Percentiles rank a stretch among this genome's conserved stretches.
These are phyloP conservation scores for Drosophila repleta DNA, from an alignment of 1,140 invertebrate genomes.

Conservation along the genomic window DNA sequence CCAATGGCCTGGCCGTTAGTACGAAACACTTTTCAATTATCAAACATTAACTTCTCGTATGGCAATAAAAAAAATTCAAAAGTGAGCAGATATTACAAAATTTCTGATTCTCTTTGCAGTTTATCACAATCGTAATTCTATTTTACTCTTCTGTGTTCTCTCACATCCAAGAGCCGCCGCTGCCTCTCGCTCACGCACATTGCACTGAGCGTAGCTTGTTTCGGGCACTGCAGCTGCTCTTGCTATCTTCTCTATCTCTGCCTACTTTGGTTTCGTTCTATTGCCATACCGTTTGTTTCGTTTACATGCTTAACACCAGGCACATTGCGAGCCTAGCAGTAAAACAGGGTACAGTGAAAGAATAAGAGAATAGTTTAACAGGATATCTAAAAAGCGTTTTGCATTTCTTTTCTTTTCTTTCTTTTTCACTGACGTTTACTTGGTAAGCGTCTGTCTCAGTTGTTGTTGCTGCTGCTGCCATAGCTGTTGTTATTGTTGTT, in stretches of 20 bases:
- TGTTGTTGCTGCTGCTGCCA: constrained; percentile 43
- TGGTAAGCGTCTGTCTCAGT: constrained; percentile 74
- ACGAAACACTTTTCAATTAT: constrained; percentile 14
- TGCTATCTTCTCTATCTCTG: background rate
- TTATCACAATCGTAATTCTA: constrained; percentile 42
- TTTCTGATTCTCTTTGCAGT: constrained; percentile 9
- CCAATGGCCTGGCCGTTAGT: constrained; percentile 4
- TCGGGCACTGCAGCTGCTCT: background rate
- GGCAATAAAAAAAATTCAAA: constrained; percentile 23
- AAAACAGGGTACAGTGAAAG: constrained; percentile 7
- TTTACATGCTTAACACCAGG: constrained; percentile 18
- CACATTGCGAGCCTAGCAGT: constrained; percentile 20
- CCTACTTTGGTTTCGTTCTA: background rate
- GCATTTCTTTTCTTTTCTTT: constrained; percentile 41
- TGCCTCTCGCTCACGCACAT: constrained; percentile 8
- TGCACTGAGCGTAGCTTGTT: constrained; percentile 24
- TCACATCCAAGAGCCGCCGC: background rate
- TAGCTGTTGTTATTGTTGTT: constrained; percentile 33
- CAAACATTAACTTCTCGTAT: constrained; percentile 7
- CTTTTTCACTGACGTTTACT: constrained; percentile 74
- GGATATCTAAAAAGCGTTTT: constrained; percentile 20
- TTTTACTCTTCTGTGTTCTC: constrained; percentile 5
- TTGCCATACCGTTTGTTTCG: constrained; percentile 25
- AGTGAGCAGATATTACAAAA: constrained; percentile 1
- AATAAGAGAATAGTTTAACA: constrained; percentile 22